Base-by-base conservation (phyloP, 2,888 invertebrate species). In the Salpingus planirostris region DNA sequence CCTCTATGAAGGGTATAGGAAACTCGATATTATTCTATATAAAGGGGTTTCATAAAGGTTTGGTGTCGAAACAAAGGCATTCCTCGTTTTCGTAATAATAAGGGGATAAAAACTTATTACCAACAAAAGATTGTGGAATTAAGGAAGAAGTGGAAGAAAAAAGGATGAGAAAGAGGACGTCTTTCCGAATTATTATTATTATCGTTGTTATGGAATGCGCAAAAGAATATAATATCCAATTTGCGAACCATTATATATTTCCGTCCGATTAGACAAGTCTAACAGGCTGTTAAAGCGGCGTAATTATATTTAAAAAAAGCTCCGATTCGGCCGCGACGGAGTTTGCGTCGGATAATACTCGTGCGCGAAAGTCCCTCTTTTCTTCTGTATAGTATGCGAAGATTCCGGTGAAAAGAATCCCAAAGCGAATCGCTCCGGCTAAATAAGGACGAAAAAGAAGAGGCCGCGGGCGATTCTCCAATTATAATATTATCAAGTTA, bases 401-500 rank as follows among this genome's bases (percentile, higher is more conserved):
- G n/a, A n/a, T n/a, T n/a, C n/a, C n/a, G n/a, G n/a, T 18, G 8
- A 18, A 8, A 18, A 8, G 18, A 8, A 18, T 5, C 5, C 5
- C 18, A 18, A 8, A 18, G 8, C 5, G 8, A 5, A 5, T 18
- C 18, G 5, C 18, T 5, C 5, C 18, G 5, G 5, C 18, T 8
- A 18, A 18, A 18, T 18, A 5, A 8, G 18, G 18, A 18, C 8
- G 18, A 8, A 18, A 8, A 8, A 6, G 5, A 8, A 47, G 47
- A 47, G 45, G 52, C 57, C 54, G 41, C 43, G 42, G 50, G 57
- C 57, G 52, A 52, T 57, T 52, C 53, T 57, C 60, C 59, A 62
- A 62, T 62, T 62, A 60, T 58, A 59, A 59, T 59, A 60, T 62
- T 61, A 61, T 51, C 52, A 50, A 49, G 51, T 53, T 55, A 55